Evolutionary conservation across 2,797 vertebrate genomes (phyloP).

Genomic region (Danio tinwini): DNA sequence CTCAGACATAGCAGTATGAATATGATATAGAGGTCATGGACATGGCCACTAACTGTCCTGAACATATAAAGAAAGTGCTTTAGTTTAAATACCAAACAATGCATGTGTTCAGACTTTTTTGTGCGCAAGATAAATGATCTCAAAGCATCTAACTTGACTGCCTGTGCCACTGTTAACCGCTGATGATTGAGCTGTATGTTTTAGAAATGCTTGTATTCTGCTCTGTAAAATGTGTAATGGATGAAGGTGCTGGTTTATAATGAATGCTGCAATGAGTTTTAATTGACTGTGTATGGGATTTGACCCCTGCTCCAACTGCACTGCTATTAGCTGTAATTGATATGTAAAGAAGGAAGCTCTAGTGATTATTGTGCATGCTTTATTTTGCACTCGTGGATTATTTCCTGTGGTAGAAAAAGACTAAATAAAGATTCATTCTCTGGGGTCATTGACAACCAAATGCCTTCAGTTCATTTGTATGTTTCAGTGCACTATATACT

Average conservation of each 20-base stretch:
- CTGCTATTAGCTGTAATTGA: constrained; percentile 1
- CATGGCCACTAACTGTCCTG: background rate
- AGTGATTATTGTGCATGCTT: background rate
- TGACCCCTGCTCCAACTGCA: background rate
- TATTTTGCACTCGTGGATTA: background rate
- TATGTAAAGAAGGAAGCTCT: background rate
- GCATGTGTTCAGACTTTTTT: background rate
- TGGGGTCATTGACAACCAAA: background rate
- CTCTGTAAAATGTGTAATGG: background rate
- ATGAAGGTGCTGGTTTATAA: constrained; percentile 1
- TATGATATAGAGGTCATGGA: constrained; percentile 8
- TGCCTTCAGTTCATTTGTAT: background rate
- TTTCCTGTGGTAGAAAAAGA: background rate
- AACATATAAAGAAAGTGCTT: background rate
- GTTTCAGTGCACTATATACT: background rate
- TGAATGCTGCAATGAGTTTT: constrained; percentile 4
- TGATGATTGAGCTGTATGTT: background rate
- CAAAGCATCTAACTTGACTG: constrained; percentile 1
- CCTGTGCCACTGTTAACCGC: background rate
- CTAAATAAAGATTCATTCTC: background rate
- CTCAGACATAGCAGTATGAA: constrained; percentile 8
- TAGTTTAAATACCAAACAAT: background rate
- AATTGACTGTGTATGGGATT: background rate
- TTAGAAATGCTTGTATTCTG: background rate
- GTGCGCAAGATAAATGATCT: background rate